Evolutionary conservation across 2,797 vertebrate species (phyloP), one percentile per base, ranked within the genome.

Genomic region (Tolypeutes matacus): DNA sequence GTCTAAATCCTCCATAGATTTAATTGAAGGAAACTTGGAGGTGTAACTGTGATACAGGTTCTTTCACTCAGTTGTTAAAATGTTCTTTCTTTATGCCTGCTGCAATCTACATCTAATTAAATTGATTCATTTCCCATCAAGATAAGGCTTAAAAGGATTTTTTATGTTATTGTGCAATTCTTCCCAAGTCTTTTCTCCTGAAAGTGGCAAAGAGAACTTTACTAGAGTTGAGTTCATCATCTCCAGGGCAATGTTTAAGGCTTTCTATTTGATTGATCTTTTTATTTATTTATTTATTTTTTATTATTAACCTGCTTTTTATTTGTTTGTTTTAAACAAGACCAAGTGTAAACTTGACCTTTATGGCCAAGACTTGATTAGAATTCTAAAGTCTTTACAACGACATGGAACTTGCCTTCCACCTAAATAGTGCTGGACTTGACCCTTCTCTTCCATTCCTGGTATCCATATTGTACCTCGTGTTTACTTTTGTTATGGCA

Each of bases 61-160:
- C 67, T 92, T 67, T 53, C 62, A 76, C 70, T 27, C 31, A 29
- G 3, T 70, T 91, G 89, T 69, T 89, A 86, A 91, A 64, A 65
- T 81, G 90, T 67, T 75, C 70, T 93, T 84, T 87, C 89, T 90
- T 84, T 73, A 77, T 81, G 72, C 64, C 36, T 85, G 31, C 77
- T 94, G 89, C 83, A 91, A 94, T 92, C 83, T 42, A 76, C 75
- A 89, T 89, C 78, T 97, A 94, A 96, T 97, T 92, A 95, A 95
- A 77, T 95, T 77, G 86, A 97, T 81, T 94, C 70, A 46, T 93
- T 96, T 95, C 93, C 87, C 83, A 96, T 97, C 96, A 76, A 96
- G 97, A 97, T 97, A 96, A 96, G 95, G 70, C 81, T 92, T 95
- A 90, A 95, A 96, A 93, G 86, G 62, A 78, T 95, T 92, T 95